A percentile compares a stretch with the other conserved stretches of the same genome.
These are phyloP conservation scores for Chondrosia reniformis DNA, from an alignment of 37 sponge, comb jelly and placozoan genomes.

Conservation along the genomic window DNA sequence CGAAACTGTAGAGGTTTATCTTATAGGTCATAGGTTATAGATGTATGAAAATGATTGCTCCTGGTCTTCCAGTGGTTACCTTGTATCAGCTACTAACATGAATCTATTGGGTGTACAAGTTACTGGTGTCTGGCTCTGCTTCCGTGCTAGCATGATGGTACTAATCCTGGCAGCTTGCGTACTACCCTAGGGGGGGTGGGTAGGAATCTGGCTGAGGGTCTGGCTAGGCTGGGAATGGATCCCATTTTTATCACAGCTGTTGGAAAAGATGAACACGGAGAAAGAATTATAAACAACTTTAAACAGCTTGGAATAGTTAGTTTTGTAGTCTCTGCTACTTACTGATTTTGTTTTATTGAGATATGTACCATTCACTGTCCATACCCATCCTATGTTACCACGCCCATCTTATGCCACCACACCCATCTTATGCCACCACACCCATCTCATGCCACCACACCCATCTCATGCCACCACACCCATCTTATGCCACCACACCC, in stretches of 20 bases:
- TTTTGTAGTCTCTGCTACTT: too few relatives aligned
- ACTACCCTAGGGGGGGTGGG: conserved; percentile 47
- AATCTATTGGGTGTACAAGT: too few relatives aligned
- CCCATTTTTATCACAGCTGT: conserved; percentile 78
- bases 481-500: background rate
- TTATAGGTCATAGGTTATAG: too few relatives aligned
- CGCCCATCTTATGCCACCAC: too few relatives aligned
- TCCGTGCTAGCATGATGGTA: conserved; percentile 55
- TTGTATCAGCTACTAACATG: too few relatives aligned
- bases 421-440: background rate
- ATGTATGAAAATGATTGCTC: too few relatives aligned
- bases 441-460: background rate
- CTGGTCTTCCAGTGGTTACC: too few relatives aligned
- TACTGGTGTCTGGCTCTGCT: too few relatives aligned
- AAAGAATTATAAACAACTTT: conserved; percentile 27
- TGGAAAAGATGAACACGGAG: conserved; percentile 71
- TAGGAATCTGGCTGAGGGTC: conserved; percentile 60
- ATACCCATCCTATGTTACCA: too few relatives aligned
- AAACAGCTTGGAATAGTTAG: conserved; percentile 48
- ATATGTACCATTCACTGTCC: too few relatives aligned
- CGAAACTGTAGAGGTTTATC: too few relatives aligned
- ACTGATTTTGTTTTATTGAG: too few relatives aligned
- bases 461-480: background rate
- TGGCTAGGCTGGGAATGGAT: conserved; percentile 51
- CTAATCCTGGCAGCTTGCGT: conserved; percentile 57